Evolutionary conservation across 1,140 invertebrate species (phyloP), one percentile per base, ranked within the genome.

Genomic region (Camponotus floridanus): DNA sequence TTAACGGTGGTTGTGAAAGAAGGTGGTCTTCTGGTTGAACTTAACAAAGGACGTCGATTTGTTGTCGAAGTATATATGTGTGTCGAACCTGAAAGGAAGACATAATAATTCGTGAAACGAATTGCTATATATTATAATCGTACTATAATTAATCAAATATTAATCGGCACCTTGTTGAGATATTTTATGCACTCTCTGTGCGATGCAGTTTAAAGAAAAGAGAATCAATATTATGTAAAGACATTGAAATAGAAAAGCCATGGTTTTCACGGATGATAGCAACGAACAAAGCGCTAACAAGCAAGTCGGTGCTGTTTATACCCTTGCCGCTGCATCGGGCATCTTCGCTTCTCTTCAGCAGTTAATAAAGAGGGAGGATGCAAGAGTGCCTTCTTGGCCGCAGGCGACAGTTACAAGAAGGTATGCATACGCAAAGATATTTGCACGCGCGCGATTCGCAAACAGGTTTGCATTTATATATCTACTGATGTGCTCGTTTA

Each of bases 401-500:
- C 13, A 80, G 87, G 87, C 87, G 61, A 57, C 7, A 68, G 42
- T 71, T 78, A 64, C 31, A 76, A 83, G 26, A 70, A 89, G 64
- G 80, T 64, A 85, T 51, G 11, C 57, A 70, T 70, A 70, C 33
- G 65, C 70, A 26, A 76, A 39, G 55, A 18, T 39, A 87, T 83
- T 31, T 76, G 55, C 68, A 33, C 36, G 26, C 55, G 36, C 9
- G 15, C 6, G 48, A 31, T 73, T 39, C 13, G 65, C 57, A 89
- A 90, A 89, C 85, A 79, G 78, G 88, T 90, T 89, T 89, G 21
- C 18, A 1, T 13, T 18, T 31, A 21, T 31, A 21, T 4, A 8
- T 42, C 39, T 59, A 13, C 42, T 51, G 65, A 71, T 57, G 42
- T 83, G 67, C 39, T 36, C 39, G 79, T 13, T 61, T 68, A 80